Percentiles rank a stretch among this genome's conserved stretches.
Conservation (phyloP, 2,113 vertebrate species). For the Xenus cinereus region DNA sequence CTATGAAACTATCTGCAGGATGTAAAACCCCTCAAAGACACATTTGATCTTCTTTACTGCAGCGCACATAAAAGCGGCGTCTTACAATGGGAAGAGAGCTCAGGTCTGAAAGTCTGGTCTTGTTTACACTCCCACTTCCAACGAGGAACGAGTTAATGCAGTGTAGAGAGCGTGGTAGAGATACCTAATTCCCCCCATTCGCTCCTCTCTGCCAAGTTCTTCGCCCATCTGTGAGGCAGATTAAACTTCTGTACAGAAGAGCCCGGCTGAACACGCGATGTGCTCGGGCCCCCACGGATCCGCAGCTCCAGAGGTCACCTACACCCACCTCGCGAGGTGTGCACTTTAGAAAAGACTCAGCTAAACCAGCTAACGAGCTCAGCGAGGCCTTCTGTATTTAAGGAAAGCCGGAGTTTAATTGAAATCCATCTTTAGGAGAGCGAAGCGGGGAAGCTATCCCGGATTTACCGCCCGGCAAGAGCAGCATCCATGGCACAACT, state of each 20-base stretch:
- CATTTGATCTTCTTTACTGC: slow-evolving; percentile 4
- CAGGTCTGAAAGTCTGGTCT: background rate
- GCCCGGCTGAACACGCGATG: background rate
- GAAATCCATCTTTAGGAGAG: background rate
- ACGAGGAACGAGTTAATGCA: background rate
- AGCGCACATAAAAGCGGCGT: background rate
- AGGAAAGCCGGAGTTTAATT: background rate
- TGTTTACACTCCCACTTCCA: background rate
- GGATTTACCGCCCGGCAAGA: background rate
- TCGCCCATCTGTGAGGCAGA: slow-evolving; percentile 6
- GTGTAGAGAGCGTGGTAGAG: background rate
- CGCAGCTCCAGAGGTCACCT: background rate
- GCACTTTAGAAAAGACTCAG: too few species aligned
- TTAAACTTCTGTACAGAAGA: background rate
- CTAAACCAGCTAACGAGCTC: background rate
- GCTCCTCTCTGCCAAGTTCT: background rate
- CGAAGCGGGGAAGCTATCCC: rapidly evolving
- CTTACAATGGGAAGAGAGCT: background rate
- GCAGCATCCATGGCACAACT: background rate
- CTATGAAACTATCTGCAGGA: background rate
- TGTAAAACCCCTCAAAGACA: background rate
- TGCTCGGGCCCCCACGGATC: background rate
- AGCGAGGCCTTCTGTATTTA: background rate
- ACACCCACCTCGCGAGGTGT: rapidly evolving
- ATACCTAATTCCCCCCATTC: background rate